Evolutionary conservation across 2,797 vertebrate species (phyloP), one percentile per base, ranked within the genome.

Genomic region (Lutjanus campechanus): DNA sequence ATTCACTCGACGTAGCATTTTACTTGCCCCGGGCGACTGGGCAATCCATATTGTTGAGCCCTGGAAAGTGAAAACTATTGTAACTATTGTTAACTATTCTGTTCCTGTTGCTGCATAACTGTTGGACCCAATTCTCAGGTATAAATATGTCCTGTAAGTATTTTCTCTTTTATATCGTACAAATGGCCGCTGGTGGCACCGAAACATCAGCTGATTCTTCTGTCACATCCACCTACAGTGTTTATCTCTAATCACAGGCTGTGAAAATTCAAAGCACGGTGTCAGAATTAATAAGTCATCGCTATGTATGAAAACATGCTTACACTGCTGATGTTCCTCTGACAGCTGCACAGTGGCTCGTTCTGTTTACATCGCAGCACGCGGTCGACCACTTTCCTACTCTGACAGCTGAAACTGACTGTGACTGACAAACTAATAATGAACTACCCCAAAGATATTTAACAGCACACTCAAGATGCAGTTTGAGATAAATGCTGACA

Each of bases 201-300:
- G 29, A 36, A 36, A 36, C 29, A 36, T 36, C 29, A 36, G 29
- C 29, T 36, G 29, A 36, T 4, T 5, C 29, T 36, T 5, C 61
- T 46, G 9, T 73, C 77, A 73, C n/a, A 17, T 40, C 5, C 20
- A 47, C 20, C 2, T 51, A 22, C 47, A 15, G 8, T n/a, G 22
- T 36, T 82, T 17, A 51, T 41, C 51, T 56, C 40, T 25, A 49
- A 29, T 13, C 64, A 22, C 3, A 11, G 13, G 44, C 66, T 16
- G 87, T 53, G 79, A 89, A 84, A 88, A 59, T 13, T 67, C 29
- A n/a, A 13, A 61, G 58, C 54, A 1, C 1, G 4, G 69, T 80
- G 88, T 76, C 53, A 85, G 66, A 90, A 79, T 29, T 56, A 50
- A 81, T 29, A 79, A 43, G 22, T 22, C 51, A 9, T 2, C 56